phyloP scores from a whole-genome alignment of 2,888 invertebrate genomes.

The Creontiades dilutus region DNA sequence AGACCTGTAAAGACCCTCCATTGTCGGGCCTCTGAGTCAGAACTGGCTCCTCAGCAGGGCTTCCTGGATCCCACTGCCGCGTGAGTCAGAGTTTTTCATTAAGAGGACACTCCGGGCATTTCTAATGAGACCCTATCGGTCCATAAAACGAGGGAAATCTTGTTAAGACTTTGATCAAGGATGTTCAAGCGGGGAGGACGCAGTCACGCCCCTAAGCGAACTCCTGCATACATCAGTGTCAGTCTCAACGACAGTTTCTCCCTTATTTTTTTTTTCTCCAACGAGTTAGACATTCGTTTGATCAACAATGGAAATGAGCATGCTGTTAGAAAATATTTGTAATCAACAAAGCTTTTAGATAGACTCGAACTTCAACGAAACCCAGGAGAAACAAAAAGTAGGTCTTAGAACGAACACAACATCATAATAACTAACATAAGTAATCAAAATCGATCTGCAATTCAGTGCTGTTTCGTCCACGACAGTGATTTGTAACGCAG shows the following conservation, averaged over 20 bases:
- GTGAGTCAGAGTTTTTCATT: constrained; percentile 50
- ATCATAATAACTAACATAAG: no score
- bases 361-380: no score
- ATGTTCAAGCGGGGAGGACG: background rate
- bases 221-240: constrained; percentile 18
- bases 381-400: no score
- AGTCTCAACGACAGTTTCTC: background rate
- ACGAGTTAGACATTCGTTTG: no score
- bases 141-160: constrained; percentile 31
- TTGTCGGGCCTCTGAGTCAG: constrained; percentile 18
- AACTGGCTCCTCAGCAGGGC: background rate
- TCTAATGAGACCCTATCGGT: constrained; percentile 44
- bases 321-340: no score
- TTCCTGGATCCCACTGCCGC: background rate
- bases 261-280: no score
- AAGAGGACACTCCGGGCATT: constrained; percentile 24
- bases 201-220: background rate
- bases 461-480: no score
- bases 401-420: no score
- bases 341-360: no score
- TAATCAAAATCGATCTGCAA: no score
- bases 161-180: constrained; percentile 43
- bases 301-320: no score
- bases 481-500: no score
- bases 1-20: constrained; percentile 37